Evolutionary conservation across 2,113 vertebrate genomes (phyloP).

Genomic region (Panthera leo): DNA sequence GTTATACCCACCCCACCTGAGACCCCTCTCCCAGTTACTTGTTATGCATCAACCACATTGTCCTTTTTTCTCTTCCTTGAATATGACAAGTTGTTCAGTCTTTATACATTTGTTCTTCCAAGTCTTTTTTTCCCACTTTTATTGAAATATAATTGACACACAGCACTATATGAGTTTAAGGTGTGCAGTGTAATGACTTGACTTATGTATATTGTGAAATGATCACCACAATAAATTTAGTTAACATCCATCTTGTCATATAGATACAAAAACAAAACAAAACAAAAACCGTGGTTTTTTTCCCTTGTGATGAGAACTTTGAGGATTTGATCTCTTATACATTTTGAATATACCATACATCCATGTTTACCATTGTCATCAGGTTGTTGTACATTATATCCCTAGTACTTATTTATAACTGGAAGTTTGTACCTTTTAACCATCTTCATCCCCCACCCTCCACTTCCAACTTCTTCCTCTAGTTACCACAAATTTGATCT

Average conservation of each 20-base stretch:
- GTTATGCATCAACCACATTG: background rate
- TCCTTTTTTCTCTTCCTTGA: background rate
- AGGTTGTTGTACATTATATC: background rate
- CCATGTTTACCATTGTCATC: background rate
- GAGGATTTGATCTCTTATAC: background rate
- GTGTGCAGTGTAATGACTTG: background rate
- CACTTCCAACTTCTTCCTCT: background rate
- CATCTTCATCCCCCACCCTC: background rate
- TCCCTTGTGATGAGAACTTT: background rate
- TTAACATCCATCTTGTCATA: background rate
- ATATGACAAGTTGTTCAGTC: background rate
- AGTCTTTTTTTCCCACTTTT: background rate
- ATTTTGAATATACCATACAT: background rate
- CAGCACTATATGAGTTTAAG: background rate
- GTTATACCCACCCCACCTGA: rapidly evolving
- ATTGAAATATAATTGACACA: background rate
- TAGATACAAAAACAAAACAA: background rate
- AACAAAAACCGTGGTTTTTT: background rate
- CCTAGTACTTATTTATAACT: background rate
- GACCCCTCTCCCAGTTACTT: rapidly evolving
- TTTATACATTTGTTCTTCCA: background rate
- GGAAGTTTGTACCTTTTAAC: background rate
- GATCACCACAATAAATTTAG: background rate
- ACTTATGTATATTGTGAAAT: background rate
- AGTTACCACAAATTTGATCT: background rate